Conservation (phyloP, 2,113 vertebrate species). For the Syngnathus scovelli region DNA sequence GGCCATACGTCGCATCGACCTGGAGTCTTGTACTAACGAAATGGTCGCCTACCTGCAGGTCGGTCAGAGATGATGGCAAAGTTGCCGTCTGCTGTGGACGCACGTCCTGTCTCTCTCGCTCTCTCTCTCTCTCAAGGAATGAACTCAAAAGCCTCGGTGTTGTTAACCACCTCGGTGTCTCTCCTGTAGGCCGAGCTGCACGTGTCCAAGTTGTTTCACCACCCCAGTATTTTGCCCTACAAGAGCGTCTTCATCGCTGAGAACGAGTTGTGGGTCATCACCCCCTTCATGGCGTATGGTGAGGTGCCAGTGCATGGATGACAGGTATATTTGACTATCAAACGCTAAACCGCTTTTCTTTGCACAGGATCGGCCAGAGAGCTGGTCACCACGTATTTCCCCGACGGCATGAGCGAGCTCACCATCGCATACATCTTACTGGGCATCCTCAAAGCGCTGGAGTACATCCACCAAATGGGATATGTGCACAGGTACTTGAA, state of each 20-base stretch:
- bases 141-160: not conserved
- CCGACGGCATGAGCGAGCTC: conserved; percentile 89
- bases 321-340: not conserved
- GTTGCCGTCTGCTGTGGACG: not conserved
- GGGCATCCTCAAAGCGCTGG: conserved; percentile 86
- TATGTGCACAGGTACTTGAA: conserved; percentile 86
- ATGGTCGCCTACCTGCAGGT: conserved; percentile 97
- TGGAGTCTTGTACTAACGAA: conserved; percentile 94
- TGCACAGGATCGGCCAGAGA: conserved; percentile 89
- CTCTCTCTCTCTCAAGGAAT: not conserved
- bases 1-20: conserved; percentile 84
- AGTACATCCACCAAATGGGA: conserved; percentile 98
- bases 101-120: not conserved
- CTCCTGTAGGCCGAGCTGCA: conserved; percentile 82
- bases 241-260: conserved; percentile 91
- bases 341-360: not conserved
- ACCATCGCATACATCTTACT: conserved; percentile 92
- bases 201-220: conserved; percentile 93
- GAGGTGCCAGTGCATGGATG: not conserved
- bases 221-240: conserved; percentile 91
- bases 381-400: conserved; percentile 89
- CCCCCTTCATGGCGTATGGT: conserved; percentile 98
- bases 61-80: conserved; percentile 65
- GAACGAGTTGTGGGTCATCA: conserved; percentile 96
- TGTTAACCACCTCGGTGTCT: not conserved